These are phyloP conservation scores for Diadema setosum DNA, from an alignment of 35 echinoderm and acorn worm genomes.

Conservation along the genomic window DNA sequence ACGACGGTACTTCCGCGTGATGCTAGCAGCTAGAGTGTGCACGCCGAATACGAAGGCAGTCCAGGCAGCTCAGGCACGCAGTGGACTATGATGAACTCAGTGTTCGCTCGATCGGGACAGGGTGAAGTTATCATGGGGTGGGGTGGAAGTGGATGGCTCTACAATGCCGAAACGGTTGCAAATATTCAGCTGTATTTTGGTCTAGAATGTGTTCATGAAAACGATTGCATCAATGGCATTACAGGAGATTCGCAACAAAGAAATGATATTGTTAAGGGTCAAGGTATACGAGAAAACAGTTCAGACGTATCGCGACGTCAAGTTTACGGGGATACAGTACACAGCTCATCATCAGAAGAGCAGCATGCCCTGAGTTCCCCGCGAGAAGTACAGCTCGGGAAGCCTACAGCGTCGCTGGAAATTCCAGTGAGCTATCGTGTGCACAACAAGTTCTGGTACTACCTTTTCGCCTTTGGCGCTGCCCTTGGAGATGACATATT, in stretches of 20 bases:
- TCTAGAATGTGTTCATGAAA: not conserved
- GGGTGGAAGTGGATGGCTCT: not conserved
- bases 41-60: no score
- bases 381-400: not conserved
- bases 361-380: not conserved
- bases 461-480: slow-evolving; percentile 77
- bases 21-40: no score
- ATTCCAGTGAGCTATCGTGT: slow-evolving; percentile 25
- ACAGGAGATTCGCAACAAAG: not conserved
- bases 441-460: slow-evolving; percentile 88
- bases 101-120: no score
- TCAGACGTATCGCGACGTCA: not conserved
- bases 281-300: not conserved
- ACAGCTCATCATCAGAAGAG: not conserved
- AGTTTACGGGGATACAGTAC: not conserved
- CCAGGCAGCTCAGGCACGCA: no score
- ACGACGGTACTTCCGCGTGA: no score
- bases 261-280: not conserved
- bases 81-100: no score
- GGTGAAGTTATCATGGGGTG: no score
- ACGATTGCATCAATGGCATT: no score
- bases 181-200: slow-evolving; percentile 33
- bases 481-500: slow-evolving; percentile 84
- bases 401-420: not conserved
- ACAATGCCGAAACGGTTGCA: slow-evolving; percentile 23